These are phyloP conservation scores for Psix sp. DNA, from an alignment of 1,140 invertebrate species.

Conservation along the genomic window DNA sequence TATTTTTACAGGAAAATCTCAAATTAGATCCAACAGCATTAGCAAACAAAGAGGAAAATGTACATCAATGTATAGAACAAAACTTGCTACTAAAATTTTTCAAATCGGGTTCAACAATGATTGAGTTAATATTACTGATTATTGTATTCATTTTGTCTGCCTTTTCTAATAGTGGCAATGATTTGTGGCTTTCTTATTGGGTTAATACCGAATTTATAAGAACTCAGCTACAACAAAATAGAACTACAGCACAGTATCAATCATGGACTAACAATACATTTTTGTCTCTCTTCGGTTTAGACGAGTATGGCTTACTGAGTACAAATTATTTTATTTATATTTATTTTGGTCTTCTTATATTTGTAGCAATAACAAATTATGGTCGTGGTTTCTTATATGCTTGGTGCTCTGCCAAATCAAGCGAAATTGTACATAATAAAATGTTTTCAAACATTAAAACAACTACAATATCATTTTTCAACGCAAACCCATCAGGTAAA, in stretches of 20 bases:
- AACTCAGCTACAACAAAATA: constrained; percentile 25
- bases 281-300: constrained; percentile 26
- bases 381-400: constrained; percentile 84
- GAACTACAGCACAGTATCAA: neutral
- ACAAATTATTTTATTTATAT: constrained; percentile 73
- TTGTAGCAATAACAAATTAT: constrained; percentile 77
- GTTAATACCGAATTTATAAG: constrained; percentile 74
- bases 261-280: neutral
- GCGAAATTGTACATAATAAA: constrained; percentile 85
- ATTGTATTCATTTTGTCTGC: constrained; percentile 81
- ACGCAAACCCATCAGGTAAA: constrained; percentile 85
- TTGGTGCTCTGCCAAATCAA: constrained; percentile 88
- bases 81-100: constrained; percentile 79
- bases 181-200: constrained; percentile 90
- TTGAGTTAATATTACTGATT: constrained; percentile 45
- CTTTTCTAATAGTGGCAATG: constrained; percentile 80
- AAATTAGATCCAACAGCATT: neutral
- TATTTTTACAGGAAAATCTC: constrained; percentile 3
- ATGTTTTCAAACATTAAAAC: constrained; percentile 88
- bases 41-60: constrained; percentile 60
- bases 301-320: constrained; percentile 55
- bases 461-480: constrained; percentile 90
- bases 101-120: constrained; percentile 74
- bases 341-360: constrained; percentile 57
- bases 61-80: constrained; percentile 79